Conservation (phyloP, 2,888 invertebrate genomes). For the Cantharis nigra region DNA sequence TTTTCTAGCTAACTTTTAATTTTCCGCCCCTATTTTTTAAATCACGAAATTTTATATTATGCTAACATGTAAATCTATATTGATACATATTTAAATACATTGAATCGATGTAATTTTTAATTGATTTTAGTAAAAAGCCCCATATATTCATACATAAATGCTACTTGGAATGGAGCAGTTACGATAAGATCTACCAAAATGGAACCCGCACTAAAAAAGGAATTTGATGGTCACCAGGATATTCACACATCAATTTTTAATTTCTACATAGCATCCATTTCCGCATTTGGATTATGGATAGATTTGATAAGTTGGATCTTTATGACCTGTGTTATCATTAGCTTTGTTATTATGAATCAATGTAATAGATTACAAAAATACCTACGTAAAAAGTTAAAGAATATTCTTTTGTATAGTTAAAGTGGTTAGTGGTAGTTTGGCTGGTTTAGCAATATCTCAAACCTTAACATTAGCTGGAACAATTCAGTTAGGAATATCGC, state of each 20-base stretch:
- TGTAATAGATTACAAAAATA: conserved; percentile 50
- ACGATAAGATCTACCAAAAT: conserved; percentile 81
- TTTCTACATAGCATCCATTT: conserved; percentile 64
- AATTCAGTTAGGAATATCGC: conserved; percentile 78
- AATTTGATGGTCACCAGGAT: conserved; percentile 73
- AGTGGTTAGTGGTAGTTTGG: conserved; percentile 59
- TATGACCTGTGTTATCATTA: conserved; percentile 64
- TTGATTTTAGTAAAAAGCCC: conserved; percentile 75
- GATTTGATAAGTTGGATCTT: conserved; percentile 66
- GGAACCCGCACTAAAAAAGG: conserved; percentile 66
- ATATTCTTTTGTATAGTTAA: conserved; percentile 16
- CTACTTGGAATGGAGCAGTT: conserved; percentile 79
- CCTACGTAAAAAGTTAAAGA: background rate
- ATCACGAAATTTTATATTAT: too few species aligned
- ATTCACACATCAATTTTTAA: conserved; percentile 69
- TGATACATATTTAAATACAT: too few species aligned
- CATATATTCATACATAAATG: conserved; percentile 47
- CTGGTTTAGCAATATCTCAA: conserved; percentile 72
- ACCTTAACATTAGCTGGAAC: conserved; percentile 73
- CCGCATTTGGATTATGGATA: conserved; percentile 69
- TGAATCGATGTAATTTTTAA: too few species aligned
- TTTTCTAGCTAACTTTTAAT: too few species aligned
- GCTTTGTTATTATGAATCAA: conserved; percentile 61
- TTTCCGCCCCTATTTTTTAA: too few species aligned
- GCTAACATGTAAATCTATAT: too few species aligned